Base-by-base conservation (phyloP, 2,797 vertebrate species). In the Hippopotamyrus pictus region DNA sequence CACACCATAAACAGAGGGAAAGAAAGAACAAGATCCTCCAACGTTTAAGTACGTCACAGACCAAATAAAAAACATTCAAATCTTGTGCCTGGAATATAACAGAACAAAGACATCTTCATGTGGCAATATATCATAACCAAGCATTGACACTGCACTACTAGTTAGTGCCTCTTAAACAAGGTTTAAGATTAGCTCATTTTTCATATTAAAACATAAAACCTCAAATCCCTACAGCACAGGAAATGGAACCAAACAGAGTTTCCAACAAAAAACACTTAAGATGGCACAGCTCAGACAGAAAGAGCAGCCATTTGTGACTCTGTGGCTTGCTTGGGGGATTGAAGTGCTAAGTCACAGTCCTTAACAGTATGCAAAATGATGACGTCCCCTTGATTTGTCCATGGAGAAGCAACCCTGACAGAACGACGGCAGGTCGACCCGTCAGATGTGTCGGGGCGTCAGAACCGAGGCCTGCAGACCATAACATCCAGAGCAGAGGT, bases 1-100 rank as follows among this genome's bases (percentile, higher is more conserved):
- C 85, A 84, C 65, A 90, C 76, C 37, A 62, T 79, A 92, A 48
- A 54, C 85, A 85, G 73, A 79, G 44, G 82, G 11, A 85, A 48
- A 50, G 22, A 25, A 85, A 85, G 5, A 48, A 85, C 9, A 25
- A 50, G 83, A 53, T 82, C 76, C 41, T 82, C 76, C 33, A 37
- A 37, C 2, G 14, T 76, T 41, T 76, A 76, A 76, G 69, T 76
- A 76, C 5, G 33, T 17, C 33, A 44, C 76, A 46, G 19, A 46
- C 41, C 41, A 82, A 82, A 82, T 46, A 82, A 82, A 82, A 82
- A 44, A 44, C 76, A 82, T 44, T 79, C 2, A 46, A 44, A 37
- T 37, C 8, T 73, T 37, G 7, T 37, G 4, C 17, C 6, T 82
- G 76, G 41, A 82, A 82, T 82, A 82, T 2, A 46, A 46, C 37